phyloP scores from a whole-genome alignment of 2,113 vertebrate species.

The Leptobrachium leishanense region DNA sequence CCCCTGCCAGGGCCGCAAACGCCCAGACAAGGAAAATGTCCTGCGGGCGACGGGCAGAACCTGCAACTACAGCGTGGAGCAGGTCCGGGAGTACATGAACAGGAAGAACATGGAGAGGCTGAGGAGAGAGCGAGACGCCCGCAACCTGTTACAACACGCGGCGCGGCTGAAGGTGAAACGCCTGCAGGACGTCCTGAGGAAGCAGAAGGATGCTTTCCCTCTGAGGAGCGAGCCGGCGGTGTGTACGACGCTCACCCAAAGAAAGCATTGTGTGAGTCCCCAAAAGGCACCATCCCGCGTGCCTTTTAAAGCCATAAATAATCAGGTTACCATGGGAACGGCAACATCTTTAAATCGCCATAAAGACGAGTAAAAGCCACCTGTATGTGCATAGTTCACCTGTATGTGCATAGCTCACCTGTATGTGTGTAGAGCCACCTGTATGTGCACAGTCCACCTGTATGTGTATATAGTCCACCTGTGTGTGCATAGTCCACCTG shows the following conservation, averaged over 20 bases:
- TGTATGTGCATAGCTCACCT: no score
- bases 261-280: conserved; percentile 11
- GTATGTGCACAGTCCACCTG: no score
- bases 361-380: no score
- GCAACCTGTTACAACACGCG: background rate
- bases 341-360: no score
- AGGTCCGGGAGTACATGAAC: conserved; percentile 57
- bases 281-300: no score
- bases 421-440: no score
- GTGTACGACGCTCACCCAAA: no score
- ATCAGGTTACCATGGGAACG: no score
- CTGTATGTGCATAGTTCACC: no score
- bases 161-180: conserved; percentile 47
- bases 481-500: no score
- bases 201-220: conserved; percentile 60
- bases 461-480: no score
- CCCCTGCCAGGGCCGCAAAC: background rate
- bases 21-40: conserved; percentile 37
- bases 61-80: conserved; percentile 49
- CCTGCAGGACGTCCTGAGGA: conserved; percentile 61
- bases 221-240: conserved; percentile 1
- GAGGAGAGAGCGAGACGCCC: conserved; percentile 54
- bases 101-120: conserved; percentile 52
- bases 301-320: background rate
- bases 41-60: background rate